Conservation (phyloP, 1,140 invertebrate genomes). For the Pachypsylla venusta region DNA sequence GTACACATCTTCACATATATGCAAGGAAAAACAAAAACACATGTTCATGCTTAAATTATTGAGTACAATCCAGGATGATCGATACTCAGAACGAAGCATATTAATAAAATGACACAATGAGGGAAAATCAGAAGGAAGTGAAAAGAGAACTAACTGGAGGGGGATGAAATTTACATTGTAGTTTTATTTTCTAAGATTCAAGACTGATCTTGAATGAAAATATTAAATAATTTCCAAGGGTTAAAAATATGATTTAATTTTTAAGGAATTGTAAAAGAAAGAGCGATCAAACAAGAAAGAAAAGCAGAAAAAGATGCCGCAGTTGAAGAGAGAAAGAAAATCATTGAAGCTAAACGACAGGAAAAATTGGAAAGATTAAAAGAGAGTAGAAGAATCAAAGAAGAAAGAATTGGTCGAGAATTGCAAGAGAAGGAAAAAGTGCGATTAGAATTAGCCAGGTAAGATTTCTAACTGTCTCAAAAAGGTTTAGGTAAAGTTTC, state of each 20-base stretch:
- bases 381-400: slow-evolving; percentile 62
- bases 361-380: slow-evolving; percentile 56
- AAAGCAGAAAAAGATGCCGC: slow-evolving; percentile 90
- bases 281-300: slow-evolving; percentile 61
- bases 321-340: slow-evolving; percentile 71
- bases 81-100: no score
- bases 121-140: no score
- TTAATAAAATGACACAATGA: no score
- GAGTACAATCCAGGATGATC: slow-evolving; percentile 12
- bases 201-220: not conserved
- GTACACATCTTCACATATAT: not conserved
- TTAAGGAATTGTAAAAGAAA: slow-evolving; percentile 53
- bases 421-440: slow-evolving; percentile 74
- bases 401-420: slow-evolving; percentile 73
- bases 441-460: slow-evolving; percentile 56
- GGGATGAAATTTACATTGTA: no score
- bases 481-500: no score
- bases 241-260: slow-evolving; percentile 35
- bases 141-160: no score
- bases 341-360: slow-evolving; percentile 68
- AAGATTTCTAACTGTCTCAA: no score
- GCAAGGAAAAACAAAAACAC: not conserved
- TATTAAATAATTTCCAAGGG: not conserved
- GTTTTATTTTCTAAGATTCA: not conserved
- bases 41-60: not conserved